Evolutionary conservation across 2,888 invertebrate species (phyloP), one percentile per base, ranked within the genome.

Genomic region (Ochropacha duplaris): DNA sequence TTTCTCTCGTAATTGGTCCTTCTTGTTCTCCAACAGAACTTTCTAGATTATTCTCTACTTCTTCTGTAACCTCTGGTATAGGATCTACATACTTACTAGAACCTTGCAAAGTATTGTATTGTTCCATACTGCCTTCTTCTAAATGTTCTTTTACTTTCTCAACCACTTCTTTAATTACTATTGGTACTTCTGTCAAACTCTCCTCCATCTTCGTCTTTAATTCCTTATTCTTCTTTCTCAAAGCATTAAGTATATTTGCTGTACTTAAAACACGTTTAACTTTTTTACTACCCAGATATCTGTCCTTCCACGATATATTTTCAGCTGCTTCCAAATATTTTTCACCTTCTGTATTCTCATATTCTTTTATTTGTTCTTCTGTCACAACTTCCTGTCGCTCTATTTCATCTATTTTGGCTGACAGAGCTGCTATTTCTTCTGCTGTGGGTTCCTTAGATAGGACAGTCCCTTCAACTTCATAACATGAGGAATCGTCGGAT

Each of bases 251-350:
- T 50, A 95, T 87, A 50, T 93, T 93, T 0, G 95, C 90, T 0
- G 93, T 90, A 0, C 88, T 91, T 19, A 95, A 73, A 1, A 95
- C 94, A 68, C 82, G 93, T 72, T 92, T 94, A 0, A 95, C 95
- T 80, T 94, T 94, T 14, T 86, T 92, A 63, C 95, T 95, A 12
- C 87, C 93, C 50, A 95, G 79, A 76, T 94, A 95, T 51, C 95
- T 85, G 50, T 93, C 90, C 72, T 94, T 94, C 95, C 95, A 95
- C 0, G 94, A 94, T 39, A 86, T 71, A 14, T 76, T 69, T 56
- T 78, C 76, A 26, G 71, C 76, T 22, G 71, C 65, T 44, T 39
- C 39, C 39, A 19, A n/a, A 36, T 1, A 6, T 2, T 57, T 56
- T 55, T 57, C 62, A 55, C 57, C 62, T 56, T 54, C 49, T 14